These are phyloP conservation scores for Stenchaetothrips biformis DNA, from an alignment of 2,888 invertebrate species.

Conservation along the genomic window DNA sequence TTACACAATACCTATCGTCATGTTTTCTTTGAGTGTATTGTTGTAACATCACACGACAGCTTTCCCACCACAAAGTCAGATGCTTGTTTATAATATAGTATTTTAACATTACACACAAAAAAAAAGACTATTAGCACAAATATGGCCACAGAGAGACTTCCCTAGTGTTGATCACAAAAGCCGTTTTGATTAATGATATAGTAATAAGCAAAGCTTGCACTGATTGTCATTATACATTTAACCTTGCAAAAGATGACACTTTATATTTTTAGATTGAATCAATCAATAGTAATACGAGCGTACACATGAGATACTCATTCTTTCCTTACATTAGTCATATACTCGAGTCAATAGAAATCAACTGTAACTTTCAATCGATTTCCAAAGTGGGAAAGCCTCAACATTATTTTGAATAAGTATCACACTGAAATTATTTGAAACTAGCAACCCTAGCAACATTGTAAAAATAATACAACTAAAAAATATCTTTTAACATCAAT, in stretches of 20 bases:
- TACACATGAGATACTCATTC: too few relatives aligned
- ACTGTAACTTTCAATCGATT: too few relatives aligned
- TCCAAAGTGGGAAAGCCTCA: too few relatives aligned
- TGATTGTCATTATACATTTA: too few relatives aligned
- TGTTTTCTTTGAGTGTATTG: background rate
- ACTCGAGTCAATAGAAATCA: too few relatives aligned
- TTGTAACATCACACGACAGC: background rate
- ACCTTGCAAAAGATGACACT: background rate
- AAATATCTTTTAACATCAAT: background rate
- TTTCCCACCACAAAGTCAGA: background rate
- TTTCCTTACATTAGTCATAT: too few relatives aligned
- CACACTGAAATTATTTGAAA: too few relatives aligned
- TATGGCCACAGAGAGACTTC: background rate
- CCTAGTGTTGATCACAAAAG: constrained; percentile 3
- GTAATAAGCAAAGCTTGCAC: too few relatives aligned
- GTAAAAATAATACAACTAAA: background rate
- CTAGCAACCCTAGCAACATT: background rate
- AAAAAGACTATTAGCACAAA: background rate
- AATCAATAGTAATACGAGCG: too few relatives aligned
- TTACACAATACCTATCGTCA: background rate
- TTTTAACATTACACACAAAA: background rate
- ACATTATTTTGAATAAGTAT: too few relatives aligned
- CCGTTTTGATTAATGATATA: background rate
- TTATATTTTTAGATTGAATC: too few relatives aligned
- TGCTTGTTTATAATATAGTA: background rate